Percentiles rank a stretch among this genome's conserved stretches.
Conservation (phyloP, 2,888 invertebrate genomes). For the Amblyteles armatorius region DNA sequence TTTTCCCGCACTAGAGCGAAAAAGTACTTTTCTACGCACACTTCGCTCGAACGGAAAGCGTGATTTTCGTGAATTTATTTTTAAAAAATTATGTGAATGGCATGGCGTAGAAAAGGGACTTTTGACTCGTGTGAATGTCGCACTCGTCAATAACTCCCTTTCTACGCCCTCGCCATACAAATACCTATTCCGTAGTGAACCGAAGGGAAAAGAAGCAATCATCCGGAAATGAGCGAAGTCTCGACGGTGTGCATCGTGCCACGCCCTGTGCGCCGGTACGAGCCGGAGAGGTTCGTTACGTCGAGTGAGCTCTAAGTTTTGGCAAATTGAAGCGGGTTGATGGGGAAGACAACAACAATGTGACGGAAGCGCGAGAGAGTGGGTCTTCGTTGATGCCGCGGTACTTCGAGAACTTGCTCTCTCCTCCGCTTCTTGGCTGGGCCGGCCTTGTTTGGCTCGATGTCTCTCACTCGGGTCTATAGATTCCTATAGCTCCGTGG, state of each 20-base stretch:
- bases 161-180: neutral
- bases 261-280: conserved; percentile 14
- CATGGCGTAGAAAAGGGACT: too few species aligned
- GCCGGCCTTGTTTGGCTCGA: conserved; percentile 37
- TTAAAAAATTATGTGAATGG: too few species aligned
- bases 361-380: conserved; percentile 26
- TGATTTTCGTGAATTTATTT: too few species aligned
- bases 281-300: conserved; percentile 70
- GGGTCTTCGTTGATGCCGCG: neutral
- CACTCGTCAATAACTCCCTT: too few species aligned
- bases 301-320: conserved; percentile 71
- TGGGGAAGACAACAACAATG: conserved; percentile 59
- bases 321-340: conserved; percentile 72
- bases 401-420: conserved; percentile 26
- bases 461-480: conserved; percentile 24
- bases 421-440: conserved; percentile 39
- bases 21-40: too few species aligned
- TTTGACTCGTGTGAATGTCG: too few species aligned
- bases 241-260: neutral
- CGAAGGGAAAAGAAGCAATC: neutral
- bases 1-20: too few species aligned
- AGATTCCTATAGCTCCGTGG: conserved; percentile 52
- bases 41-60: too few species aligned
- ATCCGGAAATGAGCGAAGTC: neutral
- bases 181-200: neutral